Percentiles rank a stretch among this genome's conserved stretches.
These are phyloP conservation scores for Tachina fera DNA, from an alignment of 2,888 invertebrate species.

Conservation along the genomic window DNA sequence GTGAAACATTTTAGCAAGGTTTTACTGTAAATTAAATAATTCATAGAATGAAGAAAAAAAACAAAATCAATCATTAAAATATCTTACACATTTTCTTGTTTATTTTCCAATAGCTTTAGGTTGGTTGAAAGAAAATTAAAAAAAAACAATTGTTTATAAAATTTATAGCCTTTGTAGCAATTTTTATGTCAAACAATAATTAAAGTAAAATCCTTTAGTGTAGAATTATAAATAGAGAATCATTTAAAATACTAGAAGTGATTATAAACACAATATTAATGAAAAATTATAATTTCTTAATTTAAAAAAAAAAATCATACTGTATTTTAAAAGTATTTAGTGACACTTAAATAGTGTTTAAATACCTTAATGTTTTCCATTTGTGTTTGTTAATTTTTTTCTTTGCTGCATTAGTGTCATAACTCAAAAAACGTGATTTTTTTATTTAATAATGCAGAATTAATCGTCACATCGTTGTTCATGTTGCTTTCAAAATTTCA, in stretches of 20 bases:
- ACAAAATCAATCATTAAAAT: slow-evolving; percentile 9
- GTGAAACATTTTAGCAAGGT: slow-evolving; percentile 48
- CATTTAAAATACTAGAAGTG: slow-evolving; percentile 30
- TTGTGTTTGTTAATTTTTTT: neutral
- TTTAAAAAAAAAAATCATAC: neutral
- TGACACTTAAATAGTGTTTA: neutral
- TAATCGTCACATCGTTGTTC: too few relatives aligned
- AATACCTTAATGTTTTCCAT: neutral
- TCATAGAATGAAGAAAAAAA: slow-evolving; percentile 5
- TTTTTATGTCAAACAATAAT: slow-evolving; percentile 53
- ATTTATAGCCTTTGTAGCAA: slow-evolving; percentile 41
- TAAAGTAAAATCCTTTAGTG: slow-evolving; percentile 43
- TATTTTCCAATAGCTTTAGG: slow-evolving; percentile 55
- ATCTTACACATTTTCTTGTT: slow-evolving; percentile 20
- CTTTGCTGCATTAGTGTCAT: neutral
- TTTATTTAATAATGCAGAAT: too few relatives aligned
- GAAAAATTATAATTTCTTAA: neutral
- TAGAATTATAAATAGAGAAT: slow-evolving; percentile 39
- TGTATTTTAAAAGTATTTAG: neutral
- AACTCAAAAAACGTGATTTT: too few relatives aligned
- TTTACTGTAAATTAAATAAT: slow-evolving; percentile 44
- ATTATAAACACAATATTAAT: neutral
- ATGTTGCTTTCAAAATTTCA: too few relatives aligned
- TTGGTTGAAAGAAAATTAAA: slow-evolving; percentile 47
- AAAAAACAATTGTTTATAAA: slow-evolving; percentile 28